phyloP scores from a whole-genome alignment of 2,797 vertebrate genomes.

The Myotis planiceps region DNA sequence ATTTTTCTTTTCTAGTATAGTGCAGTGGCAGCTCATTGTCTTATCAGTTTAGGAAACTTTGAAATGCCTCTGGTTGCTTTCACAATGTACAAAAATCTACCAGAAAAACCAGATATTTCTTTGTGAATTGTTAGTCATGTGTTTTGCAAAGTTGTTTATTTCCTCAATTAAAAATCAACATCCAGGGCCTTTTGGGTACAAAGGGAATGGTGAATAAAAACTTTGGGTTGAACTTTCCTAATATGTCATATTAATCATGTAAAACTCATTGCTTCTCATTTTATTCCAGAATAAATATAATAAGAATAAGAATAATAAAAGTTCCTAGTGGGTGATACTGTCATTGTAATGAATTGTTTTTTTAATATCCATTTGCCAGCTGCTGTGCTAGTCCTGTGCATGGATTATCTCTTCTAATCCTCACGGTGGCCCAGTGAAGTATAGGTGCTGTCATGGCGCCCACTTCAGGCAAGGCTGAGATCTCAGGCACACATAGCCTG shows the following conservation, averaged over 20 bases:
- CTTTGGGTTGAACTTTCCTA: not conserved
- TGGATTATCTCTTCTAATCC: not conserved
- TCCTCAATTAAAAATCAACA: not conserved
- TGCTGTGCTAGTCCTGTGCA: not conserved
- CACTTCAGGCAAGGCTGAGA: not conserved
- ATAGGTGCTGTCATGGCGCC: not conserved
- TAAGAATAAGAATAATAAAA: not conserved
- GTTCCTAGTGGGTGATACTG: not conserved
- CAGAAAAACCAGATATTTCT: not conserved
- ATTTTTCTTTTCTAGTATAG: not conserved
- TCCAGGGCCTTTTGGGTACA: not conserved
- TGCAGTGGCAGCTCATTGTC: not conserved
- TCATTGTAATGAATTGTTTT: not conserved
- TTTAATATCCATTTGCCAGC: not conserved
- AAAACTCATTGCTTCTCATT: slow-evolving; percentile 1
- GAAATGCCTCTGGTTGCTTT: not conserved
- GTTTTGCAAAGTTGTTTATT: not conserved
- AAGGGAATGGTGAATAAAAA: not conserved
- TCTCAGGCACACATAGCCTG: not conserved
- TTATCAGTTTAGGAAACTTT: not conserved
- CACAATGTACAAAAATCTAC: not conserved
- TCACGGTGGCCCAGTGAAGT: not conserved
- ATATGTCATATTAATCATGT: not conserved
- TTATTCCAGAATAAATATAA: not conserved
- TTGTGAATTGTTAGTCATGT: not conserved